These are phyloP conservation scores for Phycodurus eques DNA, from an alignment of 2,113 vertebrate genomes.

Conservation along the genomic window DNA sequence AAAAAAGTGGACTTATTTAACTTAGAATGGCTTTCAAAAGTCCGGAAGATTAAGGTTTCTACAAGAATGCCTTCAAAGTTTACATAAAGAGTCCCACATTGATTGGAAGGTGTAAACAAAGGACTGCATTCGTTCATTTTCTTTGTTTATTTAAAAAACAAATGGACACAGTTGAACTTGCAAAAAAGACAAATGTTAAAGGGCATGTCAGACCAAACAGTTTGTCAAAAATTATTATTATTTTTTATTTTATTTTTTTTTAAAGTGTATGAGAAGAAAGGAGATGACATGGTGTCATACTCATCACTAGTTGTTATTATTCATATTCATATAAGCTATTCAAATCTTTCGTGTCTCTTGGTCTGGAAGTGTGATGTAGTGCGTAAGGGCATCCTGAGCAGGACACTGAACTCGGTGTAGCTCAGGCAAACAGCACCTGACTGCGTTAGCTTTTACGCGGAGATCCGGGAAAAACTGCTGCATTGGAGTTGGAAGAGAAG, in stretches of 20 bases:
- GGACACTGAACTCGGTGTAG: too few species aligned
- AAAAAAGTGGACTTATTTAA: too few species aligned
- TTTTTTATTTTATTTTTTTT: too few species aligned
- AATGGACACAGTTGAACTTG: constrained; percentile 48
- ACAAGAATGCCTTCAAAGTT: too few species aligned
- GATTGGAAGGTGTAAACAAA: not conserved
- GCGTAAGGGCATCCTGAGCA: not conserved
- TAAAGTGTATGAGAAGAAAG: constrained; percentile 7
- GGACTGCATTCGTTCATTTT: constrained; percentile 19
- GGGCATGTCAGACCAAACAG: constrained; percentile 38
- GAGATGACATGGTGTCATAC: not conserved
- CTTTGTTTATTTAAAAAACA: constrained; percentile 61
- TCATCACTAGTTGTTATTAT: constrained; percentile 1
- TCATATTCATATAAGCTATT: constrained; percentile 15
- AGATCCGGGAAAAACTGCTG: not conserved
- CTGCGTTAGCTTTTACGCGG: not conserved
- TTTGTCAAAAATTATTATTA: constrained; percentile 38
- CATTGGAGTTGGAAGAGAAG: not conserved
- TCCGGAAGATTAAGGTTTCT: too few species aligned
- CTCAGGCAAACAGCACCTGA: too few species aligned
- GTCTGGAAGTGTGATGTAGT: not conserved
- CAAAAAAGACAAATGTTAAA: constrained; percentile 63
- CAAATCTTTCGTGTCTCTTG: not conserved
- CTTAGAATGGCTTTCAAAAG: too few species aligned
- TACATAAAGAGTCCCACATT: not conserved